Evolutionary conservation across 2,797 vertebrate species (phyloP).

Genomic region (Pitangus sulphuratus): DNA sequence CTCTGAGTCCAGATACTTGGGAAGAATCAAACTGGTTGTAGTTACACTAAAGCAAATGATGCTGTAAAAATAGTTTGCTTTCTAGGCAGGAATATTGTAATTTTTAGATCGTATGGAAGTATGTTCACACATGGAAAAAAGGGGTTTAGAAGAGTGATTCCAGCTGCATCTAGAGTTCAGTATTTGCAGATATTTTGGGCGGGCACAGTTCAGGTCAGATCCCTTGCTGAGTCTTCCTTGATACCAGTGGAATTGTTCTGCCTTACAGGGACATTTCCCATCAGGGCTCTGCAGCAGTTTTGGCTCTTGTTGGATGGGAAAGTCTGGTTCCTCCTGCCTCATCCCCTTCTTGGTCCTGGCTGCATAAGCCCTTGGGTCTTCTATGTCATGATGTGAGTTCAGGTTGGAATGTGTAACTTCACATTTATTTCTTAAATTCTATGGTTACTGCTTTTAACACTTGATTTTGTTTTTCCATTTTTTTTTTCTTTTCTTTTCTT

Average conservation of each 20-base stretch:
- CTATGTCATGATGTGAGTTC: background rate
- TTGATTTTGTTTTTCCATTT: background rate
- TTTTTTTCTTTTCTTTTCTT: rapidly evolving
- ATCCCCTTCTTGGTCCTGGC: background rate
- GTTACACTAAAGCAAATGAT: background rate
- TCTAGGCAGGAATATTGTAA: background rate
- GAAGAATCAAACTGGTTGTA: background rate
- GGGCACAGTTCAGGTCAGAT: rapidly evolving
- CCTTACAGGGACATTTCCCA: background rate
- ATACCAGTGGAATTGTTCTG: background rate
- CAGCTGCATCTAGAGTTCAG: background rate
- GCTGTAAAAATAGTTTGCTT: rapidly evolving
- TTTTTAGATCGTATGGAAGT: background rate
- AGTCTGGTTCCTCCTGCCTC: background rate
- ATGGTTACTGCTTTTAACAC: background rate
- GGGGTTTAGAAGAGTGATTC: background rate
- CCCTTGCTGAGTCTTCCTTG: background rate
- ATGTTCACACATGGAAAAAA: rapidly evolving
- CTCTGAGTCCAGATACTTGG: background rate
- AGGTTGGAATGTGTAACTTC: background rate
- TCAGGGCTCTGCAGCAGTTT: background rate
- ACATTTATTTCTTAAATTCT: background rate
- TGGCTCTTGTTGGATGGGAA: background rate
- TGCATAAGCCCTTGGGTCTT: background rate
- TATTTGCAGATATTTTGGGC: background rate